These are phyloP conservation scores for Schrankia costaestrigalis DNA, from an alignment of 2,888 invertebrate genomes.

Conservation along the genomic window DNA sequence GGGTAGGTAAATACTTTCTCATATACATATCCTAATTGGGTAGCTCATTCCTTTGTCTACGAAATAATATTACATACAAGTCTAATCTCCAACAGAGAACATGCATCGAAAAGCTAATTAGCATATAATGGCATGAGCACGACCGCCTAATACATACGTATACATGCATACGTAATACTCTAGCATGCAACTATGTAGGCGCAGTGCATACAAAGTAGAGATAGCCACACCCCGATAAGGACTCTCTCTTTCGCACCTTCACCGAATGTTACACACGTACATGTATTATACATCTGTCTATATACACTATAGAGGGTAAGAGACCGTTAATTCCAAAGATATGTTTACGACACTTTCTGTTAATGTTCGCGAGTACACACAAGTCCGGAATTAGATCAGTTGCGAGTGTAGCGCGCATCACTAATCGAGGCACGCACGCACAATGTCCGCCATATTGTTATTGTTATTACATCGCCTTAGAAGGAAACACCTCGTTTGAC, in stretches of 20 bases:
- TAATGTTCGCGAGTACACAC: slow-evolving; percentile 30
- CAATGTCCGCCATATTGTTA: slow-evolving; percentile 61
- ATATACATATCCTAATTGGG: slow-evolving; percentile 18
- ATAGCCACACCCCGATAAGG: slow-evolving; percentile 70
- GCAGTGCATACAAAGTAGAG: slow-evolving; percentile 66
- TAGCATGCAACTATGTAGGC: slow-evolving; percentile 59
- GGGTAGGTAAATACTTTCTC: slow-evolving; percentile 3
- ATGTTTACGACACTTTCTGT: slow-evolving; percentile 44
- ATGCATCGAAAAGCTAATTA: slow-evolving; percentile 59
- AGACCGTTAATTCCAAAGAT: slow-evolving; percentile 44
- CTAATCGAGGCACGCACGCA: slow-evolving; percentile 50
- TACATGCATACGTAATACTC: slow-evolving; percentile 33
- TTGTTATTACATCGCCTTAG: slow-evolving; percentile 60
- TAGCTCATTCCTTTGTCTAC: slow-evolving; percentile 25
- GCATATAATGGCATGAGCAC: slow-evolving; percentile 61
- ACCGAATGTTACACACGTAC: slow-evolving; percentile 23
- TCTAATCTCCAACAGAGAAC: slow-evolving; percentile 45
- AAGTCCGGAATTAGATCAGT: slow-evolving; percentile 49
- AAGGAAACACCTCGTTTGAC: slow-evolving; percentile 64
- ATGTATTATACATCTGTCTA: slow-evolving; percentile 19
- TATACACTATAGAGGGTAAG: slow-evolving; percentile 33
- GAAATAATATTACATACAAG: slow-evolving; percentile 27
- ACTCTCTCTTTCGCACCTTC: slow-evolving; percentile 55
- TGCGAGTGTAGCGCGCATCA: slow-evolving; percentile 42
- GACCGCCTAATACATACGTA: slow-evolving; percentile 38